Evolutionary conservation across 1,140 invertebrate species (phyloP), one percentile per base, ranked within the genome.

Genomic region (Anastrepha obliqua): DNA sequence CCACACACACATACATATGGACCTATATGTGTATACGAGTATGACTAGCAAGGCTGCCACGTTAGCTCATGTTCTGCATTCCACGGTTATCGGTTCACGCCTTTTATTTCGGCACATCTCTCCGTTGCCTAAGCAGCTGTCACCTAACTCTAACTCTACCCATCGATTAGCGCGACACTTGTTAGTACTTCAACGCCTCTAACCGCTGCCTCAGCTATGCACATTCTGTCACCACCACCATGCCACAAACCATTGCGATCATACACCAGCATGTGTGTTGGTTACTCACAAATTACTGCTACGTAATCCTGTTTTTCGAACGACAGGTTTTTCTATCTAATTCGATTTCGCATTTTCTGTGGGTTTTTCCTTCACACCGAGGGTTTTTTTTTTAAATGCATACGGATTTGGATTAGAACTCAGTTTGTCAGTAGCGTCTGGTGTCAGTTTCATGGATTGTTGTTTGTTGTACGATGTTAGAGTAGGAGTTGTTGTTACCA

Each of bases 141-240:
- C 74, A 29, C 74, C 74, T 55, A 81, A n/a, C 42, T n/a, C 11
- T 11, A 13, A 58, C 5, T 64, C 51, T 8, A n/a, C 3, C 74
- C 3, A 87, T 65, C 88, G 90, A 87, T 89, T 88, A 89, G 89
- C 90, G 89, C 88, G 89, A 92, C 91, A 92, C 91, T 92, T 92
- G 91, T 92, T 92, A 90, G 90, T 90, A 92, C 90, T 89, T 92
- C 90, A 91, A 92, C 91, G 90, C 91, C 59, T 62, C 9, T n/a
- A 42, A 20, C 17, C 42, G n/a, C 74, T 81, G 17, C n/a, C 64
- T 20, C 29, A 7, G 44, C 11, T 47, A 55, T 20, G 7, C n/a
- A 13, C 5, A 8, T 11, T n/a, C 60, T 15, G 5, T 13, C 60
- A 15, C 60, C 13, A 62, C 4, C 60, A 17, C 13, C 60, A 17